phyloP scores from a whole-genome alignment of 1,140 invertebrate genomes.

The Pseudomyrmex flavicornis region DNA sequence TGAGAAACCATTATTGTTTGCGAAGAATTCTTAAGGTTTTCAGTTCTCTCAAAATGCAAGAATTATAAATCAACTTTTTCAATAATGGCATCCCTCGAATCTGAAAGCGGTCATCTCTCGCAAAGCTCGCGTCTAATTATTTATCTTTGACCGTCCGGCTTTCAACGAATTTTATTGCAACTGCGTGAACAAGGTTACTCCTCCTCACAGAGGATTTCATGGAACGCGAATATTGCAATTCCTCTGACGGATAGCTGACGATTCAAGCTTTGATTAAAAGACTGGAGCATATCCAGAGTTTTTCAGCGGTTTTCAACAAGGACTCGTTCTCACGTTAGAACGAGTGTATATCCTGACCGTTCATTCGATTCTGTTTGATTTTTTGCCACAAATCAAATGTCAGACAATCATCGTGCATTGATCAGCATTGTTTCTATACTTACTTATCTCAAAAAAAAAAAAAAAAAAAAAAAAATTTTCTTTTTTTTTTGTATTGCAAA shows the following conservation, averaged over 20 bases:
- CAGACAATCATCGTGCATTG: background rate
- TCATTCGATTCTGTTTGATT: background rate
- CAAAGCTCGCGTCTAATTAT: conserved; percentile 45
- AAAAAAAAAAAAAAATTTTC: background rate
- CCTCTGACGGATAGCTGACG: conserved; percentile 23
- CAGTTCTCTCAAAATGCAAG: background rate
- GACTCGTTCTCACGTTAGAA: background rate
- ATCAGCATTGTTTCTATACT: background rate
- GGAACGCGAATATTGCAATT: conserved; percentile 56
- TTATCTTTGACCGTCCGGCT: conserved; percentile 36
- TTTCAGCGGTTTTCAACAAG: conserved; percentile 9
- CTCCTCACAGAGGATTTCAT: conserved; percentile 16
- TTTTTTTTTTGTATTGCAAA: background rate
- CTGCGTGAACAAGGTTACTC: conserved; percentile 17
- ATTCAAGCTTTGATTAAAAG: conserved; percentile 38
- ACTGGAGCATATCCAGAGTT: conserved; percentile 15
- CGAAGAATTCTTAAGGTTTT: conserved; percentile 26
- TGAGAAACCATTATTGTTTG: background rate
- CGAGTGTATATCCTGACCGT: background rate
- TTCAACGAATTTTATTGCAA: conserved; percentile 29
- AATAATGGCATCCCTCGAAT: conserved; percentile 23
- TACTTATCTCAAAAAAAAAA: background rate
- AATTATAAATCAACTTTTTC: conserved; percentile 35
- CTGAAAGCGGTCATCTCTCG: conserved; percentile 23
- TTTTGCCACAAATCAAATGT: background rate